These are phyloP conservation scores for Aethes cnicana DNA, from an alignment of 2,888 invertebrate species.

Conservation along the genomic window DNA sequence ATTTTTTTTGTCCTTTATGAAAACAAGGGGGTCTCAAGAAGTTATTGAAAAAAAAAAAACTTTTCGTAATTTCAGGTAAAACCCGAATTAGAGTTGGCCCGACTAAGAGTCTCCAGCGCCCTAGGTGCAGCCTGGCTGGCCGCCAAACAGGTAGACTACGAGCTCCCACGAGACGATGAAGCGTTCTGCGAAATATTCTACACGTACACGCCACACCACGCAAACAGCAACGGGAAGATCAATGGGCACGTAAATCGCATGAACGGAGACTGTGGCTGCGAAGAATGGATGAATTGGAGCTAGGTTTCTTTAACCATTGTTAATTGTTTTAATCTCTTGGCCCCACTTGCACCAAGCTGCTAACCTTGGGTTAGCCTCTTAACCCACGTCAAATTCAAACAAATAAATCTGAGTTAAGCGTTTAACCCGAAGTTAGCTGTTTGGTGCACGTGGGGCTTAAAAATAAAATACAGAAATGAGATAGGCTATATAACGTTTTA, in stretches of 20 bases:
- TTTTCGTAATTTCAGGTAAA: slow-evolving; percentile 52
- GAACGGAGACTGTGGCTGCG: slow-evolving; percentile 47
- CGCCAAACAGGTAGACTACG: slow-evolving; percentile 85
- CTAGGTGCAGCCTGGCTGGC: slow-evolving; percentile 94
- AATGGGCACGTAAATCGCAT: slow-evolving; percentile 32
- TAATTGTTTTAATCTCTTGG: too few species aligned
- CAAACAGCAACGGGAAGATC: slow-evolving; percentile 1
- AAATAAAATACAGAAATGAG: too few species aligned
- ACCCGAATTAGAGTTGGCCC: slow-evolving; percentile 82
- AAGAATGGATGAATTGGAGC: slow-evolving; percentile 48
- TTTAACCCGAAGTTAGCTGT: too few species aligned
- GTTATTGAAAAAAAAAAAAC: slow-evolving; percentile 60
- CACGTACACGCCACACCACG: slow-evolving; percentile 64
- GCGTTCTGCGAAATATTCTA: slow-evolving; percentile 87
- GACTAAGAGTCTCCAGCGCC: slow-evolving; percentile 89
- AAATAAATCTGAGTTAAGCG: too few species aligned
- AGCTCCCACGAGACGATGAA: slow-evolving; percentile 86
- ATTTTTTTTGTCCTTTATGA: too few species aligned
- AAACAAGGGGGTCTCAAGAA: too few species aligned
- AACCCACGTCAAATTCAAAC: too few species aligned
- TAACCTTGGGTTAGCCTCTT: too few species aligned
- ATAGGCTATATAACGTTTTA: too few species aligned
- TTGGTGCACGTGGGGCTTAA: too few species aligned
- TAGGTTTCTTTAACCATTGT: slow-evolving; percentile 29
- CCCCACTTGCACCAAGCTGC: too few species aligned